A percentile compares a stretch with the other conserved stretches of the same genome.
phyloP scores from a whole-genome alignment of 2,888 invertebrate species.

The Globia sparganii region DNA sequence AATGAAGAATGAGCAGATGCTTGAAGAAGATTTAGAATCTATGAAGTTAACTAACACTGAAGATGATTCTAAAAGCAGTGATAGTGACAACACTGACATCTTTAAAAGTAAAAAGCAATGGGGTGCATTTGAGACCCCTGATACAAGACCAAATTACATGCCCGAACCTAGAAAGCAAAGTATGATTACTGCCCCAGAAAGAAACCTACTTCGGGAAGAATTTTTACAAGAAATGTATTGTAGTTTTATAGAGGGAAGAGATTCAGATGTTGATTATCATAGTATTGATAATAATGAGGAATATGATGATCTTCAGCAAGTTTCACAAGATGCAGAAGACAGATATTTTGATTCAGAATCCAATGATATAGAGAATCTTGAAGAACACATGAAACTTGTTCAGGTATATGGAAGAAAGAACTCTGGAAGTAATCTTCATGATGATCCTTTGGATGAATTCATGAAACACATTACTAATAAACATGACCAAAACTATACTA shows the following conservation, averaged over 20 bases:
- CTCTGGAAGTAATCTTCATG: slow-evolving; percentile 72
- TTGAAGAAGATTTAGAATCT: slow-evolving; percentile 89
- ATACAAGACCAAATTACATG: slow-evolving; percentile 76
- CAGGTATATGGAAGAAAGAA: slow-evolving; percentile 79
- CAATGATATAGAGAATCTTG: slow-evolving; percentile 89
- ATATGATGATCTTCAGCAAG: slow-evolving; percentile 93
- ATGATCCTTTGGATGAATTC: slow-evolving; percentile 93
- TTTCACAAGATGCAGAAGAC: slow-evolving; percentile 95
- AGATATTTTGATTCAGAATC: slow-evolving; percentile 97
- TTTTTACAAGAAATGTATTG: slow-evolving; percentile 96
- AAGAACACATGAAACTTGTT: slow-evolving; percentile 84
- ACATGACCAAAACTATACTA: slow-evolving; percentile 58
- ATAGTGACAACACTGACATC: slow-evolving; percentile 61
- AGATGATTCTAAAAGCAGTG: slow-evolving; percentile 67
- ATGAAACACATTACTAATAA: slow-evolving; percentile 91
- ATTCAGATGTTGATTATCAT: slow-evolving; percentile 95
- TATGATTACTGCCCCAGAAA: slow-evolving; percentile 90
- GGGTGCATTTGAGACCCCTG: slow-evolving; percentile 90
- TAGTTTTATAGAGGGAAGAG: slow-evolving; percentile 95
- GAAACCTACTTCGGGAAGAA: slow-evolving; percentile 93
- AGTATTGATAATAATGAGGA: slow-evolving; percentile 95
- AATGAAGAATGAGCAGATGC: slow-evolving; percentile 91
- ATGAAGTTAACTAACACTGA: slow-evolving; percentile 64
- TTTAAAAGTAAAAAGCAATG: slow-evolving; percentile 78
- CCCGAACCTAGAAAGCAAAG: slow-evolving; percentile 78